Conservation (phyloP, 2,888 invertebrate genomes). For the Pilophorus perplexus region DNA sequence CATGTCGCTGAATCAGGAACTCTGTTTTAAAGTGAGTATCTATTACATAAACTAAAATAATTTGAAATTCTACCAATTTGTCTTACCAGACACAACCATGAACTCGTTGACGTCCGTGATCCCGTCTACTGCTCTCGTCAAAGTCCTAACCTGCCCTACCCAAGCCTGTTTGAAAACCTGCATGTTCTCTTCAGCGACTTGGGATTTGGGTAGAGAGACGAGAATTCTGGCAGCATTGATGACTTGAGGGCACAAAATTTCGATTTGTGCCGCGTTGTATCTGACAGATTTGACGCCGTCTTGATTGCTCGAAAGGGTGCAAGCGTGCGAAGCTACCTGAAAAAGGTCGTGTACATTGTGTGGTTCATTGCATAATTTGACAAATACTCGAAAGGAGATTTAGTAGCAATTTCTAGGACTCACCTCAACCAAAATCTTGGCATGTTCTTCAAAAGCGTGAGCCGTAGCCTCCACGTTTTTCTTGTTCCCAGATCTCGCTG, state of each 20-base stretch:
- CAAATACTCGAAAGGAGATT: background rate
- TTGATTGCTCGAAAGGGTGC: slow-evolving; percentile 8
- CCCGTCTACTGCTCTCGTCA: slow-evolving; percentile 17
- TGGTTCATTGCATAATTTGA: background rate
- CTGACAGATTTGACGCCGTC: slow-evolving; percentile 16
- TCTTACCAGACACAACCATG: slow-evolving; percentile 13
- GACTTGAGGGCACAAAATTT: slow-evolving; percentile 20
- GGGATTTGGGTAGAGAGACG: background rate
- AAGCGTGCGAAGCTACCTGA: slow-evolving; percentile 8
- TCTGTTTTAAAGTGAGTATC: too few species aligned
- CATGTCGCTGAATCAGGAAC: too few species aligned
- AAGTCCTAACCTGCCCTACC: slow-evolving; percentile 12
- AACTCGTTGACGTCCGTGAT: slow-evolving; percentile 15
- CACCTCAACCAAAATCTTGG: background rate
- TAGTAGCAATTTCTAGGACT: too few species aligned
- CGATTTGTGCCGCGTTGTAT: slow-evolving; percentile 18
- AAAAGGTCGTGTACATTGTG: background rate
- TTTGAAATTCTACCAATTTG: background rate
- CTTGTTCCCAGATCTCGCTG: slow-evolving; percentile 16
- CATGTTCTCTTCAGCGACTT: slow-evolving; percentile 26
- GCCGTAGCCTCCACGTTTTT: slow-evolving; percentile 8
- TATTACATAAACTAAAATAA: too few species aligned
- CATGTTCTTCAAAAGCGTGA: background rate
- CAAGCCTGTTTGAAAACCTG: slow-evolving; percentile 17
- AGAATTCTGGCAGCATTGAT: slow-evolving; percentile 20